Base-by-base conservation (phyloP, 2,113 vertebrate species). In the Corythornis cristatus region DNA sequence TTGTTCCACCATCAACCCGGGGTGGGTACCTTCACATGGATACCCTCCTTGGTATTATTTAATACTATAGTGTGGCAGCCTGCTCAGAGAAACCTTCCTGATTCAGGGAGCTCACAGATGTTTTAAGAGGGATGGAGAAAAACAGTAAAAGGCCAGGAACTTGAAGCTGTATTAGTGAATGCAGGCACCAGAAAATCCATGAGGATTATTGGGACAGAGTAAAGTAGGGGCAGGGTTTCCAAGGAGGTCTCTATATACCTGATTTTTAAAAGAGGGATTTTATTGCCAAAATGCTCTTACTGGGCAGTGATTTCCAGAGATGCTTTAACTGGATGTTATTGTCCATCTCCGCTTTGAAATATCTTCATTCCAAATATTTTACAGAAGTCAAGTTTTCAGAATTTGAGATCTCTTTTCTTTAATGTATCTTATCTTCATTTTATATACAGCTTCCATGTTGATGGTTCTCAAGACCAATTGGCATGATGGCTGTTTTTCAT, bases 371-470 rank as follows among this genome's bases (percentile, higher is more conserved):
- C 13, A 31, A 65, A 19, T 85, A 56, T 71, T 93, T 91, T 81
- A 77, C 20, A 80, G 72, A 82, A 85, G 54, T 83, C 66, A 90
- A 19, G 43, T 93, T 96, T 96, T 92, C 86, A 83, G 57, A 92
- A 75, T 90, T 68, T 83, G 76, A 90, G 88, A 37, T n/a, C 23
- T 56, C 5, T 60, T 5, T 26, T 60, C 89, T 60, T 84, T 75
- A 28, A 72, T 72, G 70, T 78, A 45, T 61, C 90, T 83, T 94
- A 80, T 94, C 73, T 84, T 88, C 9, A 2, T 92, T 95, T 90
- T 88, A 92, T 88, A 94, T 94, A 84, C 73, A 84, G 23, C 77
- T 90, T 94, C 18, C 35, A 86, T 93, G 86, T 66, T 94, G 90
- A 81, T 96, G 80, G 73, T 86, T 86, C 73, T 84, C 54, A 53